Base-by-base conservation (phyloP, 2,888 invertebrate species). In the Cheilosia pagana region DNA sequence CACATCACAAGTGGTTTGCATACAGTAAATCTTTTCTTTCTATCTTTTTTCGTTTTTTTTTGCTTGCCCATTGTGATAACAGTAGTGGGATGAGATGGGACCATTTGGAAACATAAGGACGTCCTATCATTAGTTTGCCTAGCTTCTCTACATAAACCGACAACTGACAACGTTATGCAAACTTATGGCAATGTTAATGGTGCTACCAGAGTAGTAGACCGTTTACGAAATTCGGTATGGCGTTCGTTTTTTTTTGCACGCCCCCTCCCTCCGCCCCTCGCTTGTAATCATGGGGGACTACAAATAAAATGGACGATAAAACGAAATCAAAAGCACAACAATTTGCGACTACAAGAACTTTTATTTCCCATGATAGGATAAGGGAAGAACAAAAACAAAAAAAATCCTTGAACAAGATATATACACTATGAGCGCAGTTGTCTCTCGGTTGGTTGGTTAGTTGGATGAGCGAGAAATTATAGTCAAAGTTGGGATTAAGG, bases 1-100 rank as follows among this genome's bases (percentile, higher is more conserved):
- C 85, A 71, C 85, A 81, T 81, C 85, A 62, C 85, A 85, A 85
- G 85, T 85, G 81, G 81, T 81, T 81, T 75, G 85, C 85, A 81
- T 81, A 81, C 48, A 79, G 79, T 83, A 83, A 72, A 63, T 63
- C 65, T 60, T 65, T 65, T 67, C 43, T 39, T 65, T 14, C 45
- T 43, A 6, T 53, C 55, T 43, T 14, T 78, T 25, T 5, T 59
- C 59, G 60, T 59, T 48, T 65, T 53, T 41, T 14, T 60, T 60
- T 52, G 14, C 72, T 28, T 28, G 28, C 39, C 50, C 55, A 31
- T 59, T 65, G 50, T 53, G 71, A 71, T 76, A 62, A 72, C 48
- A 48, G 53, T 23, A 48, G 53, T 23, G 57, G 57, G 28, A 14
- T 35, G 55, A 60, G 59, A n/a, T n/a, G 52, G 16, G 45, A 60